Base-by-base conservation (phyloP, 2,797 vertebrate species). In the Leptodactylus fallax region DNA sequence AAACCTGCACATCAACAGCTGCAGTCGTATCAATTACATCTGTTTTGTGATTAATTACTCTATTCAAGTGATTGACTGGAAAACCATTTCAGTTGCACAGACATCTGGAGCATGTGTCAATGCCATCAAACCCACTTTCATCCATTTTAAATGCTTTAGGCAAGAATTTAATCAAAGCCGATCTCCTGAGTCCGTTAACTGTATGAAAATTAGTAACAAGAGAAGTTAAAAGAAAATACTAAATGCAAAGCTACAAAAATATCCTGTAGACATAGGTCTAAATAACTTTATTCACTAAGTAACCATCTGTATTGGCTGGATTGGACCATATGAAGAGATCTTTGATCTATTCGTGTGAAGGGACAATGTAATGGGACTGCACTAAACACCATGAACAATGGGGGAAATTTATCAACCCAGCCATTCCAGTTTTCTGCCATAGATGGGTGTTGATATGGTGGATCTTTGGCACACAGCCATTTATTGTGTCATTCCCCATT, bases 131-230 rank as follows among this genome's bases (percentile, higher is more conserved):
- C 65, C 9, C 21, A 47, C 79, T 87, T 87, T 81, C 67, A 81
- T 87, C 67, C 27, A 72, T 72, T 72, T 74, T 81, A 56, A 53
- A 23, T n/a, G 78, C 85, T 81, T 81, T 51, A 87, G 79, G 79
- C 79, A 45, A 72, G 79, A 81, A 47, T 74, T 72, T 81, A 87
- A 87, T 87, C 79, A 87, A 72, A 80, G n/a, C 17, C 47, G 23
- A 36, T 78, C 49, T 69, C 69, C 51, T 60, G 51, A 47, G 67
- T 23, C 78, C n/a, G 21, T 47, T 72, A 81, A 21, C 11, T 10
- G 21, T 71, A 17, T 49, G 78, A 80, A 74, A 81, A 84, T 27
- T n/a, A 74, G 55, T n/a, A 69, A 53, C n/a, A 60, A 12, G 9
- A 45, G 25, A 60, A 19, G 25, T 60, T 11, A 79, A 60, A 36